Percentiles rank a stretch among this genome's conserved stretches.
These are phyloP conservation scores for Bradypodion ventrale DNA, from an alignment of 2,797 vertebrate genomes.

Conservation along the genomic window DNA sequence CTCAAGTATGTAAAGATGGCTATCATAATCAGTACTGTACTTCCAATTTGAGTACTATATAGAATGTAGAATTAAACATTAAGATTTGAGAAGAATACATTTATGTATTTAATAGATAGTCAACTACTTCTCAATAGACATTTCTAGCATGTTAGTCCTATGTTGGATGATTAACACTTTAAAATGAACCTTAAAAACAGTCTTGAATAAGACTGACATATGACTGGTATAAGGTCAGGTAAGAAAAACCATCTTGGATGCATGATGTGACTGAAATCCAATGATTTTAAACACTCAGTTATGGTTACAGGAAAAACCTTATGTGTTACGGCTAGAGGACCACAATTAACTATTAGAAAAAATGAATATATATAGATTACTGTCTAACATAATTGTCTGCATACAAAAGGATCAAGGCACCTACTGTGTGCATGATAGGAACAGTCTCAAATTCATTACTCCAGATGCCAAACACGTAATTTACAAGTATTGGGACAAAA, in stretches of 20 bases:
- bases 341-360: not conserved
- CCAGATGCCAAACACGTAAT: not conserved
- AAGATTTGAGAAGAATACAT: not conserved
- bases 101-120: not conserved
- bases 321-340: too few species aligned
- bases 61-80: not conserved
- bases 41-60: not conserved
- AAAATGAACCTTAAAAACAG: not conserved
- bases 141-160: not conserved
- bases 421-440: not conserved
- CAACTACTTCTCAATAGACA: not conserved
- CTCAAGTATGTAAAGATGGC: too few species aligned
- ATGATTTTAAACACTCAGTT: not conserved
- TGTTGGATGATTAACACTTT: not conserved
- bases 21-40: not conserved
- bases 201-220: not conserved
- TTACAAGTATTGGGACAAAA: not conserved
- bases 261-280: not conserved
- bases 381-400: not conserved
- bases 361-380: not conserved
- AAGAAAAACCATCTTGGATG: not conserved
- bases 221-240: not conserved
- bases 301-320: too few species aligned
- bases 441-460: not conserved
- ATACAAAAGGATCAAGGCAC: not conserved